phyloP scores from a whole-genome alignment of 1,140 invertebrate species.

The Aphidius gifuensis region DNA sequence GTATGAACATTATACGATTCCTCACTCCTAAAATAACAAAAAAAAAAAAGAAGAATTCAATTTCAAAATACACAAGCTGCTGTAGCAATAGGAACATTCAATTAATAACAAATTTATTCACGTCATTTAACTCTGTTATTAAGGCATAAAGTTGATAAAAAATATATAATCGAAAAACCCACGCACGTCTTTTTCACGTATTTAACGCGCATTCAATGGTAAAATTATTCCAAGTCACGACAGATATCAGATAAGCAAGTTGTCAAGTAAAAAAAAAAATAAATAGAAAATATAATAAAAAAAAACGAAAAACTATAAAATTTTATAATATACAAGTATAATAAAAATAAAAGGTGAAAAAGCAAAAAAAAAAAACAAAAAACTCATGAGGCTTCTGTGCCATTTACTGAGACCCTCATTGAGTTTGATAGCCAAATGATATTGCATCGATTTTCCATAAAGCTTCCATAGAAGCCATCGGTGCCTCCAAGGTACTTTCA shows the following conservation, averaged over 20 bases:
- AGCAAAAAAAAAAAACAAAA: no score
- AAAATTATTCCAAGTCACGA: slow-evolving; percentile 5
- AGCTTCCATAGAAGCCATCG: slow-evolving; percentile 30
- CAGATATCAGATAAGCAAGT: slow-evolving; percentile 1
- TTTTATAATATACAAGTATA: neutral
- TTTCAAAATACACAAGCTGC: neutral
- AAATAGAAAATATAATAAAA: no score
- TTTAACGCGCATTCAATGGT: neutral
- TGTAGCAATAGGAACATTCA: neutral
- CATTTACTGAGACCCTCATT: neutral
- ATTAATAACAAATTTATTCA: neutral
- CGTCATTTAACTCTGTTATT: neutral
- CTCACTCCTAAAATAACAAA: slow-evolving; percentile 57
- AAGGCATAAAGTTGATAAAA: neutral
- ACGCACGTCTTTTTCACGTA: neutral
- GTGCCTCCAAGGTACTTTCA: slow-evolving; percentile 26
- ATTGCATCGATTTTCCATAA: slow-evolving; percentile 42
- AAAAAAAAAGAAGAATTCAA: neutral
- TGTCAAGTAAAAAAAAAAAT: no score
- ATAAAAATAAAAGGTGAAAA: no score
- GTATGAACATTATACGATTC: slow-evolving; percentile 67
- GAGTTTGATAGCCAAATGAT: slow-evolving; percentile 35
- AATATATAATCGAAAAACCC: neutral
- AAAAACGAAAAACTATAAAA: slow-evolving; percentile 8
- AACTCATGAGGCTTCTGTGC: no score